These are phyloP conservation scores for Deilephila porcellus DNA, from an alignment of 2,888 invertebrate genomes.

Conservation along the genomic window DNA sequence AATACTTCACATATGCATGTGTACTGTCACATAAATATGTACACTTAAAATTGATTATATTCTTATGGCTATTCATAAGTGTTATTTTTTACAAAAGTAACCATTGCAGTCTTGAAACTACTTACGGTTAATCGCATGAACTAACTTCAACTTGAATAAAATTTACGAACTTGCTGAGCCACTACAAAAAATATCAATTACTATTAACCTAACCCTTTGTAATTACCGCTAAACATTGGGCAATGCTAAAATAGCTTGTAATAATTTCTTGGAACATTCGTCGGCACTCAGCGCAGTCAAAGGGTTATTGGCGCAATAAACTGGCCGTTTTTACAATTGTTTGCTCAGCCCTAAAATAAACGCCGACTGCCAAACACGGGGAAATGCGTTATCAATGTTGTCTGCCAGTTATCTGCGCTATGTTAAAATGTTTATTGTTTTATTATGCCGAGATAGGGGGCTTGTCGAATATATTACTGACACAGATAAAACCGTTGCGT, in stretches of 20 bases:
- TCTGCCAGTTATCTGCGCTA: constrained; percentile 41
- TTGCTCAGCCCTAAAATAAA: constrained; percentile 10
- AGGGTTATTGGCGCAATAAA: constrained; percentile 27
- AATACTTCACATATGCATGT: too few species aligned
- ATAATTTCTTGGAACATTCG: neutral
- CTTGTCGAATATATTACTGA: constrained; percentile 27
- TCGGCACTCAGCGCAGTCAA: constrained; percentile 14
- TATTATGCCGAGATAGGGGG: constrained; percentile 44
- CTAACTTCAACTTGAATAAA: too few species aligned
- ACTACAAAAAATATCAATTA: neutral
- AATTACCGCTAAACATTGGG: constrained; percentile 10
- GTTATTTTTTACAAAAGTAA: too few species aligned
- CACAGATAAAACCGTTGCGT: constrained; percentile 25
- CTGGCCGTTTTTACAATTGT: constrained; percentile 17
- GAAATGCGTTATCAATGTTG: constrained; percentile 61
- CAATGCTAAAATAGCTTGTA: neutral
- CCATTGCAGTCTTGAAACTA: too few species aligned
- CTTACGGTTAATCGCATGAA: too few species aligned
- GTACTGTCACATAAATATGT: too few species aligned
- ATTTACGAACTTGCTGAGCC: too few species aligned
- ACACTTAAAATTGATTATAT: too few species aligned
- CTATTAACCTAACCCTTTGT: neutral
- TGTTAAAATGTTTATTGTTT: constrained; percentile 59
- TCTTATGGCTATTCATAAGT: too few species aligned
- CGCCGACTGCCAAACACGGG: constrained; percentile 39